Evolutionary conservation across 2,888 invertebrate genomes (phyloP), one percentile per base, ranked within the genome.

Genomic region (Eilema sororculum): DNA sequence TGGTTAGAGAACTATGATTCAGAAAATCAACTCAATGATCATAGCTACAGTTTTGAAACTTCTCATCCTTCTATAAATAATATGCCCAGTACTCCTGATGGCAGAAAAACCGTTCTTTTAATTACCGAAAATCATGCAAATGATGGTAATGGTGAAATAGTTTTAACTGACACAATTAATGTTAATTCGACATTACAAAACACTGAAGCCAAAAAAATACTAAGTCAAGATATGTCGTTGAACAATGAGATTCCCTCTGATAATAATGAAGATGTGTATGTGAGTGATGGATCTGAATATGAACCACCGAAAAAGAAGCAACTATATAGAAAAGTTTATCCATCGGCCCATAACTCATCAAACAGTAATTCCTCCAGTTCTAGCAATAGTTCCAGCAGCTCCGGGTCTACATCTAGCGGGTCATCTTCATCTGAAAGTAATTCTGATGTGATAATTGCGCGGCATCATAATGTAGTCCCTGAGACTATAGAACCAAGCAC

Each of bases 261-360:
- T 64, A 64, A 30, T 64, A 56, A 64, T 52, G 52, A 64, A 64
- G 64, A 64, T 41, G 25, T 64, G 25, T 56, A 25, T 30, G 52
- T 52, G 30, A 64, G 52, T 64, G 56, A 30, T 30, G 64, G 64
- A n/a, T n/a, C n/a, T 24, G 65, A 65, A 33, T 65, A 65, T n/a
- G n/a, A n/a, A n/a, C n/a, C n/a, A n/a, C n/a, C n/a, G n/a, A n/a
- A n/a, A n/a, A n/a, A n/a, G n/a, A n/a, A n/a, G n/a, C n/a, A n/a
- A n/a, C n/a, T n/a, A n/a, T n/a, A n/a, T n/a, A n/a, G n/a, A n/a
- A n/a, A n/a, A n/a, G n/a, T n/a, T n/a, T n/a, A n/a, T n/a, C n/a
- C n/a, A n/a, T n/a, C n/a, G n/a, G n/a, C n/a, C n/a, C n/a, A n/a
- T n/a, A n/a, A n/a, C n/a, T n/a, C n/a, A n/a, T n/a, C n/a, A n/a